Evolutionary conservation across 2,797 vertebrate species (phyloP).

Genomic region (Xyrichtys novacula): DNA sequence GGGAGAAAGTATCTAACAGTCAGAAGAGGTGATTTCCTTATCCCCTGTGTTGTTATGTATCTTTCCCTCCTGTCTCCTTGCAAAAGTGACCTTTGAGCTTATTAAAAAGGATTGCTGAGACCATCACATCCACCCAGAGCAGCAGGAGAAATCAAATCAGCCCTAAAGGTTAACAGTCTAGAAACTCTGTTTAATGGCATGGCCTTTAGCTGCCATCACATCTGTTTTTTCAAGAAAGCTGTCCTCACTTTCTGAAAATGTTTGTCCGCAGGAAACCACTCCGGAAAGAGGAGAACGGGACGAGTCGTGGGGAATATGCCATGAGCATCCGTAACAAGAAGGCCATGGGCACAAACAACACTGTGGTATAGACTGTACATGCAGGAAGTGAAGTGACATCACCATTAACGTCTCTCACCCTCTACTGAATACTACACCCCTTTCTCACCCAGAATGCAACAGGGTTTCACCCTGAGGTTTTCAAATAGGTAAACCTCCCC

Average conservation of each 20-base stretch:
- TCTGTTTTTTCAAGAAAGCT: conserved; percentile 35
- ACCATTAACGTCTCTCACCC: conserved; percentile 39
- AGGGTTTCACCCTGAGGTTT: conserved; percentile 59
- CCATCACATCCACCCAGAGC: conserved; percentile 54
- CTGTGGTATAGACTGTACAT: conserved; percentile 85
- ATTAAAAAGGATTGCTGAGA: conserved; percentile 74
- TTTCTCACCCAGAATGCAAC: conserved; percentile 64
- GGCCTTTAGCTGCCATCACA: conserved; percentile 52
- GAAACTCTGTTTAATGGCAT: conserved; percentile 66
- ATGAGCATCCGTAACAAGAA: conserved; percentile 95
- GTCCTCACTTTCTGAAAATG: conserved; percentile 54
- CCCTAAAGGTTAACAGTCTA: conserved; percentile 67
- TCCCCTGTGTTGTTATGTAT: conserved; percentile 64
- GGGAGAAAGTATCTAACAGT: conserved; percentile 61
- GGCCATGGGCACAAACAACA: conserved; percentile 89
- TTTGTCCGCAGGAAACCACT: conserved; percentile 92
- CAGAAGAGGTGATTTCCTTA: conserved; percentile 69
- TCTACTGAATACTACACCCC: conserved; percentile 47
- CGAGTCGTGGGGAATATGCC: conserved; percentile 92
- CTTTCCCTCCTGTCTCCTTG: conserved; percentile 63
- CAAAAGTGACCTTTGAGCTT: conserved; percentile 80
- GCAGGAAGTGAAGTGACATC: conserved; percentile 61
- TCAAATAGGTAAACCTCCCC: conserved; percentile 63
- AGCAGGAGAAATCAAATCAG: conserved; percentile 73
- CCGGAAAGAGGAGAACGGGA: conserved; percentile 95